Evolutionary conservation across 2,113 vertebrate genomes (phyloP).

Genomic region (Cyprinus carpio): DNA sequence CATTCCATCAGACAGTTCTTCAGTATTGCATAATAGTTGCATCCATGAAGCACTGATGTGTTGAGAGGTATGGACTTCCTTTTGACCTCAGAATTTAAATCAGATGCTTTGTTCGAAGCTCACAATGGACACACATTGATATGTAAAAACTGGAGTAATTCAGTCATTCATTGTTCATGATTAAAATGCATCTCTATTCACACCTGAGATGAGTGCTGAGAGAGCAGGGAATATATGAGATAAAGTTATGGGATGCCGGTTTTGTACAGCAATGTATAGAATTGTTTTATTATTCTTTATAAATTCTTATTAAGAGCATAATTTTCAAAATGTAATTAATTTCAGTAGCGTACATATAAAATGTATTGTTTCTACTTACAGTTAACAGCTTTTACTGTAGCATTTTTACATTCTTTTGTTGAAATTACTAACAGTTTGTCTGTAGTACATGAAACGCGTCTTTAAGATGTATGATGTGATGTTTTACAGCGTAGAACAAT

Average conservation of each 20-base stretch:
- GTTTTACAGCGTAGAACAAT: too few species aligned
- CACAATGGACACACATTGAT: slow-evolving; percentile 6
- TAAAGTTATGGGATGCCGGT: neutral
- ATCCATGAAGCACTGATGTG: neutral
- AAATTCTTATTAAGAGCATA: neutral
- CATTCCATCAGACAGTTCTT: neutral
- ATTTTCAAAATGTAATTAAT: neutral
- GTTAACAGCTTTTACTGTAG: too few species aligned
- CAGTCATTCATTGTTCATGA: neutral
- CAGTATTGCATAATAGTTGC: neutral
- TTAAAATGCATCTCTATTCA: neutral
- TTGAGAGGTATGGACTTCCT: neutral
- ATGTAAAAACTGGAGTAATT: slow-evolving; percentile 1
- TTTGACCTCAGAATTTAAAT: neutral
- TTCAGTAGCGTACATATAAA: too few species aligned
- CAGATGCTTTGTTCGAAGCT: neutral
- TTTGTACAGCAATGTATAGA: neutral
- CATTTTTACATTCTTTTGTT: too few species aligned
- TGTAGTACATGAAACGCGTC: too few species aligned
- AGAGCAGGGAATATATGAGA: neutral
- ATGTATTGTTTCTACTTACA: too few species aligned
- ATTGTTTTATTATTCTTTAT: neutral
- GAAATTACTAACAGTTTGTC: neutral
- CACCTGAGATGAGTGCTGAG: neutral
- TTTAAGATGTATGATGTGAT: too few species aligned